Evolutionary conservation across 2,888 invertebrate species (phyloP).

Genomic region (Amblyteles armatorius): DNA sequence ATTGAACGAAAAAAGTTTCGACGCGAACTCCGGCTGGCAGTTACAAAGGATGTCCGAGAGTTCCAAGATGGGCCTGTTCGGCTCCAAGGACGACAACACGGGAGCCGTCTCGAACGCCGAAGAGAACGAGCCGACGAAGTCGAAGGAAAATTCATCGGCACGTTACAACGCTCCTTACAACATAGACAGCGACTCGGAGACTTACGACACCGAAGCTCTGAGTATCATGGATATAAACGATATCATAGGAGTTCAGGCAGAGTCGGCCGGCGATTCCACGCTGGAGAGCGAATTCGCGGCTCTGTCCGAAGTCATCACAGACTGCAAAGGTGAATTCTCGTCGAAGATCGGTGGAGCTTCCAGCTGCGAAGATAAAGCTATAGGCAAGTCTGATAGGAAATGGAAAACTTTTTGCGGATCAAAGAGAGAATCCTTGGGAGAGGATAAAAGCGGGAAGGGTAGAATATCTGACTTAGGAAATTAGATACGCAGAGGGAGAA

Average conservation of each 20-base stretch:
- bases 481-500: not conserved
- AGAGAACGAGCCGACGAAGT: conserved; percentile 27
- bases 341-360: conserved; percentile 1
- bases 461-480: not conserved
- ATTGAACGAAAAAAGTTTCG: conserved; percentile 38
- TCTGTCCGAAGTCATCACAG: conserved; percentile 80
- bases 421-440: conserved; percentile 13
- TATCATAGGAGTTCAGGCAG: conserved; percentile 78
- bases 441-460: conserved; percentile 32
- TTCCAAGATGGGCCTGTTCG: conserved; percentile 79
- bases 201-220: conserved; percentile 77
- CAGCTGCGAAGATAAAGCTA: not conserved
- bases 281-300: conserved; percentile 81
- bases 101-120: conserved; percentile 62
- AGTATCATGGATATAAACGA: conserved; percentile 81
- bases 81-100: conserved; percentile 76
- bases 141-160: conserved; percentile 71
- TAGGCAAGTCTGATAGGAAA: not conserved
- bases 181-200: conserved; percentile 78
- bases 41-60: conserved; percentile 78
- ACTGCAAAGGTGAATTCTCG: conserved; percentile 70
- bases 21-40: conserved; percentile 56
- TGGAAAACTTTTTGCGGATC: not conserved
- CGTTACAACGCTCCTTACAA: conserved; percentile 75
- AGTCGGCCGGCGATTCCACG: conserved; percentile 78